phyloP scores from a whole-genome alignment of 2,888 invertebrate genomes.

The Ennomos quercinarius region DNA sequence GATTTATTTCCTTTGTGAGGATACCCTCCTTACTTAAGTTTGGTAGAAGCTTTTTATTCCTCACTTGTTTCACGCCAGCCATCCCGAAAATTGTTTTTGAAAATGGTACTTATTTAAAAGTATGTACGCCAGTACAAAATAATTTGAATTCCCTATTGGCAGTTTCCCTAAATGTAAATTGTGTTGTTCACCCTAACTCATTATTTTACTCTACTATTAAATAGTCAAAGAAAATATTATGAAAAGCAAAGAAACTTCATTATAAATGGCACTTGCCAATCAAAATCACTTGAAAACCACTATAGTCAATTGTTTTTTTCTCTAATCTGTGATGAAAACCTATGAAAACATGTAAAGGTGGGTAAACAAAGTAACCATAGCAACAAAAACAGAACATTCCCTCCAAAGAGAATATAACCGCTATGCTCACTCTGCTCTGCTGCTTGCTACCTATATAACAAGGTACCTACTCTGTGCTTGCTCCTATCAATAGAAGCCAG shows the following conservation, averaged over 20 bases:
- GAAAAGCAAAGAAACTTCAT: neutral
- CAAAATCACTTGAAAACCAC: no score
- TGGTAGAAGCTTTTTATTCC: conserved; percentile 76
- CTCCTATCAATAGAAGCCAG: no score
- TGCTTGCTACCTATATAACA: no score
- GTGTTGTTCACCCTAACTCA: conserved; percentile 7
- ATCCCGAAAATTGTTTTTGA: conserved; percentile 42
- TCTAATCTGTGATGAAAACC: no score
- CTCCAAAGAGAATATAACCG: no score
- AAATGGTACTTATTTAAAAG: neutral
- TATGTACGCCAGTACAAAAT: conserved; percentile 6
- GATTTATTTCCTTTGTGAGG: conserved; percentile 67
- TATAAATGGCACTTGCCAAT: neutral
- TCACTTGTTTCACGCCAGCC: conserved; percentile 66
- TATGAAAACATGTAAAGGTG: no score
- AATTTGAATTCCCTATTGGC: conserved; percentile 29
- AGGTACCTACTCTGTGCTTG: no score
- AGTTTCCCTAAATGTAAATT: conserved; percentile 23
- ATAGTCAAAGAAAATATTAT: neutral
- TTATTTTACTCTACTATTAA: conserved; percentile 6
- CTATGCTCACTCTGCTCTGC: no score
- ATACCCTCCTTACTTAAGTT: conserved; percentile 74
- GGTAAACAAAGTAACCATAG: no score
- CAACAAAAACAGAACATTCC: no score
- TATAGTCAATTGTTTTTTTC: no score